Evolutionary conservation across 2,113 vertebrate genomes (phyloP), one percentile per base, ranked within the genome.

Genomic region (Corythoichthys intestinalis): DNA sequence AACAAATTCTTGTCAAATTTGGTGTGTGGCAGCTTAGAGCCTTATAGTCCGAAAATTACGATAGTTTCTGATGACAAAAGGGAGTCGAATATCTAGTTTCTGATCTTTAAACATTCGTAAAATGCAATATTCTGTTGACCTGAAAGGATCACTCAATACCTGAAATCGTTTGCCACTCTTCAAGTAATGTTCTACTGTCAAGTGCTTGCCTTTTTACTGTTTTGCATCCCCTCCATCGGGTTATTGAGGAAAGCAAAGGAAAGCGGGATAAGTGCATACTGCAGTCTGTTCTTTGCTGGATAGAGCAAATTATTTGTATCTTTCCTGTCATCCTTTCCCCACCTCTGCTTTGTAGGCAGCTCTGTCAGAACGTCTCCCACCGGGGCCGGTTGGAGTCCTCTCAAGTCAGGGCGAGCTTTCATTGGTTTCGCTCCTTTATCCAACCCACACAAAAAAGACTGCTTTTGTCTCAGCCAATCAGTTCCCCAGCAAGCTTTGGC

Each of bases 351-450:
- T 79, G 73, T 74, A 73, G 80, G 81, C 80, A 73, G 72, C 82
- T 75, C 73, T 71, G 61, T 77, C 72, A 69, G 65, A 80, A 72
- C 73, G 73, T 80, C 79, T 87, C 86, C 84, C 84, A 71, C 75
- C 64, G 61, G 72, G 82, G 75, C 75, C 75, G 67, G 83, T 84
- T 79, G 80, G 87, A 86, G 83, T 86, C 83, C 80, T 85, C 85
- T 80, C 64, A 80, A 81, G 70, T 60, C 34, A 74, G 65, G 82
- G 76, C 62, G 64, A 78, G 73, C 73, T 76, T 70, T 77, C 67
- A 38, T 81, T 76, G 78, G 73, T 81, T 83, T 79, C 72, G 62
- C 62, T 54, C 60, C 52, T 58, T 69, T 65, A 72, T 73, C 70
- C 81, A 69, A 76, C 80, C 76, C 82, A 85, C 81, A 81, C 80